Evolutionary conservation across 2,888 invertebrate genomes (phyloP).

Genomic region (Hetaerina titia): DNA sequence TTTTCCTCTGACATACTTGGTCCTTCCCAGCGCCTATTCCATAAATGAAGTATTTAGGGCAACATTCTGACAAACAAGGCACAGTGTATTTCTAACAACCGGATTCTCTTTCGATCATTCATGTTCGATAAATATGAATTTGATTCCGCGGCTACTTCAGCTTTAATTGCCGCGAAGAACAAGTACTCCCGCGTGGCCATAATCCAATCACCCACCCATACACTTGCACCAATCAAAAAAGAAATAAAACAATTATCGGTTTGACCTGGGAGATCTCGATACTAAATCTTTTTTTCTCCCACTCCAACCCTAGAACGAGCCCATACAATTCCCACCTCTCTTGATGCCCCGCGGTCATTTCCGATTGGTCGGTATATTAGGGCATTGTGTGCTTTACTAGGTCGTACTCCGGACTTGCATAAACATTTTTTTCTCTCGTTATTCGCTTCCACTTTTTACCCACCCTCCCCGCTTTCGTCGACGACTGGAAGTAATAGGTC

Average conservation of each 20-base stretch:
- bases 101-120: no score
- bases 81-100: no score
- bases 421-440: background rate
- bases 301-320: no score
- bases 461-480: background rate
- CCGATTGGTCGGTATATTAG: conserved; percentile 25
- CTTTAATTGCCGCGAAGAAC: background rate
- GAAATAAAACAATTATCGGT: background rate
- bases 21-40: no score
- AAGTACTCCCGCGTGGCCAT: background rate
- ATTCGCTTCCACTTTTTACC: background rate
- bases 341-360: conserved; percentile 8
- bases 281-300: background rate
- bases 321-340: background rate
- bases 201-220: background rate
- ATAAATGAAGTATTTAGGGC: no score
- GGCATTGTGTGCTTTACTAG: background rate
- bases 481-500: conserved; percentile 8
- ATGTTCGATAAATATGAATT: no score
- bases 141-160: background rate
- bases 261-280: background rate
- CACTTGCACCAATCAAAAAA: background rate
- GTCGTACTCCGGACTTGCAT: background rate
- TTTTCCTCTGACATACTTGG: no score
- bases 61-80: no score